A percentile compares a stretch with the other conserved stretches of the same genome.
These are phyloP conservation scores for Lytechinus variegatus DNA, from an alignment of 35 echinoderm and acorn worm species.

Conservation along the genomic window DNA sequence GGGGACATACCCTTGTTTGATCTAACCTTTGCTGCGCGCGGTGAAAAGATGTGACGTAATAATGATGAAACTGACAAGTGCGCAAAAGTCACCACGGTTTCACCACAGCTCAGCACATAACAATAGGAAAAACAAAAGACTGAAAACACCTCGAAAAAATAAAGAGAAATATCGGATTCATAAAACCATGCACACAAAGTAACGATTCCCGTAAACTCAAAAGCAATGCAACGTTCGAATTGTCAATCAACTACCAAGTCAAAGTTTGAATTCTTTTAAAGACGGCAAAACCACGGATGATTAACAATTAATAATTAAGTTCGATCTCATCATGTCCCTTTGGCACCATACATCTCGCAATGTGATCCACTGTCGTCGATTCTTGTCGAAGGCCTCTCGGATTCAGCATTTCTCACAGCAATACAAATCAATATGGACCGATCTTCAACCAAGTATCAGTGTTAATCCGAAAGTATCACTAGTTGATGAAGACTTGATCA, in stretches of 20 bases:
- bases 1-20: no score
- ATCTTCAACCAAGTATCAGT: neutral
- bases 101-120: neutral
- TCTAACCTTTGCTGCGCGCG: no score
- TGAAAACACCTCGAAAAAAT: neutral
- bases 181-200: neutral
- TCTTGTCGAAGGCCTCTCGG: neutral
- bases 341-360: neutral
- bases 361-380: neutral
- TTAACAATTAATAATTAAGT: no score
- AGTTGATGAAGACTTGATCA: neutral
- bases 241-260: neutral
- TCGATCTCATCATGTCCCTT: neutral
- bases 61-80: neutral
- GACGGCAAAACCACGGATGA: neutral
- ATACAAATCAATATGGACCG: neutral
- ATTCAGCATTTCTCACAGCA: neutral
- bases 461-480: constrained; percentile 21
- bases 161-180: neutral
- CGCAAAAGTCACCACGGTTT: neutral
- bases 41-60: neutral
- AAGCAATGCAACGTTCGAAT: neutral
- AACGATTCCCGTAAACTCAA: neutral
- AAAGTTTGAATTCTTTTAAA: neutral
- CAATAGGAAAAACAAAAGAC: neutral